Evolutionary conservation across 2,113 vertebrate species (phyloP), one percentile per base, ranked within the genome.

Genomic region (Calidris pygmaea): DNA sequence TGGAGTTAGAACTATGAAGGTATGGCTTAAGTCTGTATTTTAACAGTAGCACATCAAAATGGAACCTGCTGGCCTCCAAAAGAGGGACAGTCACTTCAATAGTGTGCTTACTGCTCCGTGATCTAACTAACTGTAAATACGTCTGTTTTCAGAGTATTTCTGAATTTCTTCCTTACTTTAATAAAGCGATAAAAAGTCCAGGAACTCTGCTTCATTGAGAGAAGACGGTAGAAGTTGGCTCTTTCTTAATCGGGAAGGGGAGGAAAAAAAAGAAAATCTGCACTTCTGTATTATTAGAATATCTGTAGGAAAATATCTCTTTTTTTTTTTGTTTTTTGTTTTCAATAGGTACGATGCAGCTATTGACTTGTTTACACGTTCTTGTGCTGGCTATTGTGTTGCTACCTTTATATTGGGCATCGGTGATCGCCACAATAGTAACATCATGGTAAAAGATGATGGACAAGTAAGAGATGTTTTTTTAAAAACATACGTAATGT

Each of bases 361-460:
- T 90, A 99, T 99, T 95, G 99, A 99, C 97, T 97, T 99, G 93
- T 99, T 99, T 65, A 99, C 99, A 8, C 98, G 99, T 81, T 99
- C 99, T 7, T 99, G 99, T 87, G 99, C 99, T 86, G 99, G 99
- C 82, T 99, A 99, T 96, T 99, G 99, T 87, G 99, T 99, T 77
- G 99, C 99, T 83, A 99, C 99, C 67, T 99, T 99, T 96, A 99
- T 99, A 96, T 97, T 99, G 82, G 99, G 99, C 53, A 99, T 99
- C 83, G 99, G 99, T 94, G 99, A 99, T 96, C 98, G 99, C 73
- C 99, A 99, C 98, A 99, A 99, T 94, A 99, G 99, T 97, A 99
- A 99, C 98, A 99, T 99, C 93, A 99, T 99, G 99, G 99, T 99
- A 85, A 99, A 99, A 97, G 99, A 99, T 72, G 99, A 99, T 82